These are phyloP conservation scores for Aldabrachelys gigantea DNA, from an alignment of 2,113 vertebrate genomes.

Conservation along the genomic window DNA sequence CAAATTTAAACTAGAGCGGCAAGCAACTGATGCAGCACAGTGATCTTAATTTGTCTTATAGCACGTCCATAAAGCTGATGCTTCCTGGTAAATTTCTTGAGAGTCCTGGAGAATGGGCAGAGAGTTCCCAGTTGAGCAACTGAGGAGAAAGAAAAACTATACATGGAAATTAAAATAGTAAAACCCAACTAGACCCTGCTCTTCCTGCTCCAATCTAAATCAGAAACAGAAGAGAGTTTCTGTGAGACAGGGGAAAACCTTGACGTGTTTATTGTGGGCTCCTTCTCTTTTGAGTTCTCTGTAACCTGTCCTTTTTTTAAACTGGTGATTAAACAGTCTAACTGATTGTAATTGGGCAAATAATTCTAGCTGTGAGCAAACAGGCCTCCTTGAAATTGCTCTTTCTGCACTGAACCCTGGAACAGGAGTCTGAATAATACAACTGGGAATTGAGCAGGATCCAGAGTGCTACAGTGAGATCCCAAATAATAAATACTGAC, in stretches of 20 bases:
- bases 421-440: background rate
- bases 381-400: constrained; percentile 14
- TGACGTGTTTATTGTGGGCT: background rate
- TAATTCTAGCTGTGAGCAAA: constrained; percentile 20
- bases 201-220: constrained; percentile 22
- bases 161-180: constrained; percentile 35
- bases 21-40: background rate
- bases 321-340: background rate
- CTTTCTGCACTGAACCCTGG: constrained; percentile 9
- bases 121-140: constrained; percentile 8
- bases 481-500: background rate
- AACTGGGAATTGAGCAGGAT: background rate
- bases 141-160: constrained; percentile 37
- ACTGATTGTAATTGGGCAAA: background rate
- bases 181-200: constrained; percentile 2
- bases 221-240: constrained; percentile 1
- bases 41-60: background rate
- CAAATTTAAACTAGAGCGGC: background rate
- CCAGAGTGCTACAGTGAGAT: constrained; percentile 19
- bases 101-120: constrained; percentile 3
- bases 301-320: constrained; percentile 7
- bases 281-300: constrained; percentile 22
- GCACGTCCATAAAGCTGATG: background rate
- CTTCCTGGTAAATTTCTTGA: background rate
- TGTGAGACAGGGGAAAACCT: background rate